These are phyloP conservation scores for Piezodorus guildinii DNA, from an alignment of 1,140 invertebrate species.

Conservation along the genomic window DNA sequence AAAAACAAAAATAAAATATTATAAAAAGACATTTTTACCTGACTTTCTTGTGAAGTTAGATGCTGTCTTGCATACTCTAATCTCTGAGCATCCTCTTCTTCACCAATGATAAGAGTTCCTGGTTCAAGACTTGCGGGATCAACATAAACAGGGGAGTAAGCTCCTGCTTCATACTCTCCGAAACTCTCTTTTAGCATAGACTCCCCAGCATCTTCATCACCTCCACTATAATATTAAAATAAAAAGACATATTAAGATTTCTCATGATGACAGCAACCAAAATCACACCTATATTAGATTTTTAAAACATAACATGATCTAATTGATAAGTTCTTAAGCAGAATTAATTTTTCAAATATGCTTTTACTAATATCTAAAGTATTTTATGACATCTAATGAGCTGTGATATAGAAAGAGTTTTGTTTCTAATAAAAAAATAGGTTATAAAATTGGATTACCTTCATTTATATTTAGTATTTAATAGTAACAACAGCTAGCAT, in stretches of 20 bases:
- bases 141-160: slow-evolving; percentile 74
- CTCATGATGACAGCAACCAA: too few relatives aligned
- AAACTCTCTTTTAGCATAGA: slow-evolving; percentile 48
- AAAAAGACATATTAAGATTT: too few relatives aligned
- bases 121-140: slow-evolving; percentile 59
- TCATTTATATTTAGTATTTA: too few relatives aligned
- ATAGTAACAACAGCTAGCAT: too few relatives aligned
- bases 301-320: too few relatives aligned
- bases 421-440: not conserved
- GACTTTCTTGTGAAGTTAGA: slow-evolving; percentile 29
- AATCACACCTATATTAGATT: too few relatives aligned
- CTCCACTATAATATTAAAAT: slow-evolving; percentile 42
- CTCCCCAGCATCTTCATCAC: slow-evolving; percentile 49
- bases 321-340: too few relatives aligned
- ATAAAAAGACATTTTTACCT: slow-evolving; percentile 28
- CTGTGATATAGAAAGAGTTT: not conserved
- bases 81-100: slow-evolving; percentile 65
- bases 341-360: not conserved
- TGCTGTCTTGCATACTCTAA: slow-evolving; percentile 59
- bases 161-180: slow-evolving; percentile 61
- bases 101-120: slow-evolving; percentile 64
- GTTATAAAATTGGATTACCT: not conserved
- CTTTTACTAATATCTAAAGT: too few relatives aligned
- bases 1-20: too few relatives aligned
- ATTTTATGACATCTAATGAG: not conserved